Evolutionary conservation across 2,797 vertebrate species (phyloP).

Genomic region (Gambelia wislizenii): DNA sequence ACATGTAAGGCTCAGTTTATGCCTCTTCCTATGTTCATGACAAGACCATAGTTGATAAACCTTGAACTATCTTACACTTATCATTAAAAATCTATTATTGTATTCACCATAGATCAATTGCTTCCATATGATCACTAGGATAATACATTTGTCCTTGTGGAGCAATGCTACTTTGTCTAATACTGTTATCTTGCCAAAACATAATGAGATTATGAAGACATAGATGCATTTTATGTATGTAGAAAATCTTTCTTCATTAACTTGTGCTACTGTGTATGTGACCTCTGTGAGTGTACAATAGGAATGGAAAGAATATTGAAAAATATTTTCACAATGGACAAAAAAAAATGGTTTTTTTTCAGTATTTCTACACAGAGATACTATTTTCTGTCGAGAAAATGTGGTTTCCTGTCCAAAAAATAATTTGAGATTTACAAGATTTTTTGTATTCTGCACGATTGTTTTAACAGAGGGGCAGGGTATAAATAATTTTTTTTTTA

Average conservation of each 20-base stretch:
- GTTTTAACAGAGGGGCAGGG: too few species aligned
- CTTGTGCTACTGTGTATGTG: not conserved
- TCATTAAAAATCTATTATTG: constrained; percentile 54
- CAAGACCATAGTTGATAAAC: constrained; percentile 38
- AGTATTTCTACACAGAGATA: too few species aligned
- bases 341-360: too few species aligned
- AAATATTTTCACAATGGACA: too few species aligned
- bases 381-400: too few species aligned
- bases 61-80: constrained; percentile 43
- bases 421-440: too few species aligned
- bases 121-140: constrained; percentile 45
- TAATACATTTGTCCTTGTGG: constrained; percentile 34
- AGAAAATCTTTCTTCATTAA: not conserved
- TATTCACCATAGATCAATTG: constrained; percentile 47
- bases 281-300: not conserved
- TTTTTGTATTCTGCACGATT: too few species aligned
- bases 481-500: too few species aligned
- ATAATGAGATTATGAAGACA: not conserved
- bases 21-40: constrained; percentile 28
- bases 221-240: not conserved
- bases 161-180: constrained; percentile 28
- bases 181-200: constrained; percentile 31
- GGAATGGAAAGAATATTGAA: not conserved
- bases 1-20: constrained; percentile 25
- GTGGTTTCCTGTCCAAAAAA: too few species aligned